phyloP scores from a whole-genome alignment of 2,797 vertebrate genomes.

The Limnodromus scolopaceus region DNA sequence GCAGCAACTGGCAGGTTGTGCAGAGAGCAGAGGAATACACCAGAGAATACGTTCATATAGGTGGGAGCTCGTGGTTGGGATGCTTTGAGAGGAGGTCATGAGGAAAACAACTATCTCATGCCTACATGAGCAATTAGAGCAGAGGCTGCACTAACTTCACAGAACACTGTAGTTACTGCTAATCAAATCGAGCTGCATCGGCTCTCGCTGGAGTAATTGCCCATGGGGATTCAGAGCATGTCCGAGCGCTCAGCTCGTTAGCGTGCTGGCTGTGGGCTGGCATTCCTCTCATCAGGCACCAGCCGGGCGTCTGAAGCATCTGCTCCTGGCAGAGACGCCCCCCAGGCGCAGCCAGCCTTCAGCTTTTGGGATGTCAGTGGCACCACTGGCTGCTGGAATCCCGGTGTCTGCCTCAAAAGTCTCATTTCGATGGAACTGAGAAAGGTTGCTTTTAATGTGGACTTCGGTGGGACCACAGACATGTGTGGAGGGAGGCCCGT shows the following conservation, averaged over 20 bases:
- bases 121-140: slow-evolving; percentile 17
- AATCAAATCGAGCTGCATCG: background rate
- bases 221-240: background rate
- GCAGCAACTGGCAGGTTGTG: background rate
- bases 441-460: background rate
- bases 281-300: background rate
- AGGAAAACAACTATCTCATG: background rate
- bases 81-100: background rate
- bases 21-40: background rate
- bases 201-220: background rate
- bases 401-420: background rate
- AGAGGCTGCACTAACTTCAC: background rate
- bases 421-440: background rate
- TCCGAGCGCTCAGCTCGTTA: background rate
- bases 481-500: rapidly evolving
- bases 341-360: background rate
- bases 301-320: background rate
- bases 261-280: background rate
- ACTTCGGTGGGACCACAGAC: background rate
- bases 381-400: background rate
- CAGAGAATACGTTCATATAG: background rate
- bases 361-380: background rate
- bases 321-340: background rate
- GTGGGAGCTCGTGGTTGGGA: background rate
- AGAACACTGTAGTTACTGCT: background rate